Evolutionary conservation across 2,888 invertebrate genomes (phyloP), one percentile per base, ranked within the genome.

Genomic region (Trissolcus japonicus): DNA sequence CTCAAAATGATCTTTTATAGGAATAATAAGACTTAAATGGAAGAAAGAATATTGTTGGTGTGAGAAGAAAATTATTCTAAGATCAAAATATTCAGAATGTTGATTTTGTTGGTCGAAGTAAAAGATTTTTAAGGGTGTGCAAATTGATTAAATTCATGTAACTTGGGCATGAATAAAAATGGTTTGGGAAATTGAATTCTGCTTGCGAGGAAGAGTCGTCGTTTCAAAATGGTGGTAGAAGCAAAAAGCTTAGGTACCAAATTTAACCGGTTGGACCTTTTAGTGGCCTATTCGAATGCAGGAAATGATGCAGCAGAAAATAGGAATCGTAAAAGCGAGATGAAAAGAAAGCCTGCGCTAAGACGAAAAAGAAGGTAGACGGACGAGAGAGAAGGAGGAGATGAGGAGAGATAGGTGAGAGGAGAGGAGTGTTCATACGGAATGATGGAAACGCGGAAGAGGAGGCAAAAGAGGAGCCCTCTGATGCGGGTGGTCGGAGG

Each of bases 401-500:
- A 61, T 66, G 69, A 63, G 69, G 75, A 68, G 68, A 61, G 68
- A 56, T 55, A 68, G 63, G 71, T 60, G 74, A 65, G 76, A 76
- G 71, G 68, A 61, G 68, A 56, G 59, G 71, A 67, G 71, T 60
- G 74, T 62, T 69, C 78, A 66, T 48, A 72, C 59, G 55, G 75
- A 73, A 76, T 73, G 63, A 74, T 74, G 78, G 62, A 60, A 77
- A 73, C 16, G 73, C 59, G 65, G 78, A 76, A 74, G 77, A 59
- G 79, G 72, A 74, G 74, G 76, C 51, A 72, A 56, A 65, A 21
- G 68, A 67, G 74, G 67, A 56, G 46, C 67, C 60, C 74, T 62
- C 74, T 66, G 46, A 9, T 41, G 50, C 29, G 72, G 69, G 66
- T 71, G 56, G 69, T 62, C 82, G 83, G 83, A 83, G 83, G 86